Evolutionary conservation across 2,113 vertebrate species (phyloP).

Genomic region (Corynorhinus townsendii): DNA sequence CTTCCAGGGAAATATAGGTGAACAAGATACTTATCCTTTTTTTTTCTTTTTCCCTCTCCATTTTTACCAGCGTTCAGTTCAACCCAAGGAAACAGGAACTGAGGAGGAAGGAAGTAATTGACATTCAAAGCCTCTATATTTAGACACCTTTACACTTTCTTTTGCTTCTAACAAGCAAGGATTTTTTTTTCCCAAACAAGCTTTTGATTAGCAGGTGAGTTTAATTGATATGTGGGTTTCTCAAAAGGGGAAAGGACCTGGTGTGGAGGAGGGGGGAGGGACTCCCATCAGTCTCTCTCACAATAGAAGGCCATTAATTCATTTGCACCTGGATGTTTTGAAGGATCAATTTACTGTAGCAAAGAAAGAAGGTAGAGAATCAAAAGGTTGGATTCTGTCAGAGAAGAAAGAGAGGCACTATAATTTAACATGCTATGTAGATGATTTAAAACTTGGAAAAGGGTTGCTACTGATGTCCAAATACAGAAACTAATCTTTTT

Average conservation of each 20-base stretch:
- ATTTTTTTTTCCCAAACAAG: slow-evolving; percentile 79
- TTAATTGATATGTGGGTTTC: slow-evolving; percentile 82
- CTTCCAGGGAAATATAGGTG: slow-evolving; percentile 6
- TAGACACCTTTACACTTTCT: slow-evolving; percentile 80
- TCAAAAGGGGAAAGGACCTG: slow-evolving; percentile 72
- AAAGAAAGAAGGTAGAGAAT: slow-evolving; percentile 68
- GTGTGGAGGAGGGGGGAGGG: slow-evolving; percentile 62
- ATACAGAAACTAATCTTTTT: slow-evolving; percentile 41
- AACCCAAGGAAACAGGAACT: slow-evolving; percentile 70
- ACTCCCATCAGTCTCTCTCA: slow-evolving; percentile 55
- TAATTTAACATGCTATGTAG: slow-evolving; percentile 56
- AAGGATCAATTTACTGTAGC: slow-evolving; percentile 63
- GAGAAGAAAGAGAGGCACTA: slow-evolving; percentile 55
- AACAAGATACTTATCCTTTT: slow-evolving; percentile 51
- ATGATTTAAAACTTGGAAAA: slow-evolving; percentile 50
- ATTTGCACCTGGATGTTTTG: slow-evolving; percentile 70
- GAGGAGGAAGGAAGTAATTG: slow-evolving; percentile 81
- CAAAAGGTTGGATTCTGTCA: slow-evolving; percentile 59
- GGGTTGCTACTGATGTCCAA: slow-evolving; percentile 48
- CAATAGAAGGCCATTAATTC: slow-evolving; percentile 70
- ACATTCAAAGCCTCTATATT: slow-evolving; percentile 83
- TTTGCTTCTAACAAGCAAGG: slow-evolving; percentile 80
- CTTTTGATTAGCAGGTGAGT: slow-evolving; percentile 86
- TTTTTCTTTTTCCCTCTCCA: neutral
- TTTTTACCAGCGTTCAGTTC: slow-evolving; percentile 75